phyloP scores from a whole-genome alignment of 2,888 invertebrate species.

The Acanthoscelides obtectus region DNA sequence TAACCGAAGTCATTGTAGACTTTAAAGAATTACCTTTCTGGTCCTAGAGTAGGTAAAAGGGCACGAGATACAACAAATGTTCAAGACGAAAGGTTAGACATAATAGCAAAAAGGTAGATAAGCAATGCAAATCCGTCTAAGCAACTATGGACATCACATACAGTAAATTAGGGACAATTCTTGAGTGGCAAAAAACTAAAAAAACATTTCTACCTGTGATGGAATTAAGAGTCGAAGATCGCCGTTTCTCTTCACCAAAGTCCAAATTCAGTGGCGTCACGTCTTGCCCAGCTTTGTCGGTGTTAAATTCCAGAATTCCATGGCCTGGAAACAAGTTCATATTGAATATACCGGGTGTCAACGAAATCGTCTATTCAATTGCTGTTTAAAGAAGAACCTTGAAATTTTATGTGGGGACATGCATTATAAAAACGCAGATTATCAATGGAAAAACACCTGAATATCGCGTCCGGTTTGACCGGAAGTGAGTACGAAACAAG shows the following conservation, averaged over 20 bases:
- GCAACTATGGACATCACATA: not conserved
- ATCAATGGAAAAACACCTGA: no score
- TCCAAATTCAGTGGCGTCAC: constrained; percentile 81
- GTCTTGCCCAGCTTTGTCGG: constrained; percentile 82
- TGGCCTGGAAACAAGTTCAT: constrained; percentile 54
- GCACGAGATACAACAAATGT: not conserved
- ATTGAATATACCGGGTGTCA: no score
- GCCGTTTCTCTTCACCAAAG: constrained; percentile 64
- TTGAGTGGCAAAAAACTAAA: not conserved
- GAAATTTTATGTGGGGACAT: no score
- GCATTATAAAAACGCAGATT: no score
- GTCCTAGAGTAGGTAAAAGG: not conserved
- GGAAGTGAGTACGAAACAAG: no score
- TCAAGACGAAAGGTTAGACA: not conserved
- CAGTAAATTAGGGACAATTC: not conserved
- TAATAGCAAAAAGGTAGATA: not conserved
- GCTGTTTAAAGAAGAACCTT: no score
- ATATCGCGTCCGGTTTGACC: no score
- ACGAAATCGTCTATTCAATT: no score
- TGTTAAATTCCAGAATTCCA: constrained; percentile 77
- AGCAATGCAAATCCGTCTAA: not conserved
- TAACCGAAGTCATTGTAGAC: no score
- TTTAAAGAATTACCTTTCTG: not conserved
- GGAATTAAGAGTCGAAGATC: constrained; percentile 69
- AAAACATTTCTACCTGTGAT: constrained; percentile 59